Base-by-base conservation (phyloP, 2,113 vertebrate species). In the Misgurnus mizolepis region DNA sequence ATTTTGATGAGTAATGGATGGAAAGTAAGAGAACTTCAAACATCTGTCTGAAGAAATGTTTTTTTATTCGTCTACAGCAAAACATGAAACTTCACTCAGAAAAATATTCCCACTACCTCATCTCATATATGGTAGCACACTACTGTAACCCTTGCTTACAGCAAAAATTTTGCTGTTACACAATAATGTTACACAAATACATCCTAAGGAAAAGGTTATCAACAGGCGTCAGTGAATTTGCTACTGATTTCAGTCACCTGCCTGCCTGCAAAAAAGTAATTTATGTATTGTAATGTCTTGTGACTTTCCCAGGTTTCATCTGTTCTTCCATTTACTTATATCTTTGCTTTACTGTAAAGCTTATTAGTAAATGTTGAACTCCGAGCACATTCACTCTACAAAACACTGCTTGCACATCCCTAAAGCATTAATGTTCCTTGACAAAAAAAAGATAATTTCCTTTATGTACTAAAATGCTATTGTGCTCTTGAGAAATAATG, bases 371-470 rank as follows among this genome's bases (percentile, higher is more conserved):
- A 80, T 77, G 49, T 68, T 17, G 34, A 82, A 60, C 61, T 73
- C 55, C 61, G 62, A 77, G 40, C 67, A 82, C 58, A 76, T 80
- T 74, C 66, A 68, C 50, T 17, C 53, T 78, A 70, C 22, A 71
- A 61, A 18, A 12, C 53, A 79, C 27, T 41, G 18, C 17, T 17
- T 79, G 67, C 55, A 79, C 50, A 71, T 70, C 34, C 39, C 55
- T 15, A 34, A 27, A 58, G 43, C 65, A 64, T 76, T 61, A 69
- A 69, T 64, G 65, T 62, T 17, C 80, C n/a, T 27, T 81, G 45
- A 81, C 79, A 67, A 22, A 81, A 68, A 65, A 68, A 68, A 72
- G 65, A 14, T 65, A 64, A 76, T 81, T 81, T 61, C 55, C 22
- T 60, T 5, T 2, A 50, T 75, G 41, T 56, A 53, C 64, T 40